Percentiles rank a stretch among this genome's conserved stretches.
Evolutionary conservation across 2,113 vertebrate species (phyloP).

Genomic region (Myodes glareolus): DNA sequence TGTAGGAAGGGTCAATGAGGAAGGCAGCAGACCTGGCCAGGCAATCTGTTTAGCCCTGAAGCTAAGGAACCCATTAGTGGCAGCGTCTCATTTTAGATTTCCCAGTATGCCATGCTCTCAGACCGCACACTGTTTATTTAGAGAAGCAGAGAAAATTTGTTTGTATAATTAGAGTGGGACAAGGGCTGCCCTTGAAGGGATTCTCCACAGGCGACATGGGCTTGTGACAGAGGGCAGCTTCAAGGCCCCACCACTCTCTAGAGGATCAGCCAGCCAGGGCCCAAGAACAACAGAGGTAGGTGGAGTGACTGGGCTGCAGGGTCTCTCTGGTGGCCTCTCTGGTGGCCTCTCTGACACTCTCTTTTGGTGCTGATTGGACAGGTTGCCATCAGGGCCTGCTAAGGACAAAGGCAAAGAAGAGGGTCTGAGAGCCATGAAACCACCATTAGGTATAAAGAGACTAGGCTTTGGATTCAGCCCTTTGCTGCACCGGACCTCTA

Average conservation of each 20-base stretch:
- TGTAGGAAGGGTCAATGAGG: constrained; percentile 1
- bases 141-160: constrained; percentile 86
- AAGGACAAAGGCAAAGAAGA: not conserved
- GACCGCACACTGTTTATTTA: constrained; percentile 86
- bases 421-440: not conserved
- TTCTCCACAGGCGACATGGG: constrained; percentile 82
- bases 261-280: not conserved
- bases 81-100: constrained; percentile 84
- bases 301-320: constrained; percentile 39
- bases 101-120: constrained; percentile 81
- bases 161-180: constrained; percentile 86
- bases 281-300: constrained; percentile 76
- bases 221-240: constrained; percentile 62
- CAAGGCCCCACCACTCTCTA: not conserved
- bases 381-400: not conserved
- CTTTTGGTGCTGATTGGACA: not conserved
- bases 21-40: constrained; percentile 34
- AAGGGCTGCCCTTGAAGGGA: constrained; percentile 84
- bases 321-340: not conserved
- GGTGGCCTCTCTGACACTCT: not conserved
- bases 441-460: not conserved
- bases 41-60: constrained; percentile 86
- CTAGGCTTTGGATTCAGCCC: constrained; percentile 10
- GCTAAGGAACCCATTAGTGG: constrained; percentile 86
- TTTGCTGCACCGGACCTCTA: not conserved